Base-by-base conservation (phyloP, 2,888 invertebrate species). In the Leucophenga montana region DNA sequence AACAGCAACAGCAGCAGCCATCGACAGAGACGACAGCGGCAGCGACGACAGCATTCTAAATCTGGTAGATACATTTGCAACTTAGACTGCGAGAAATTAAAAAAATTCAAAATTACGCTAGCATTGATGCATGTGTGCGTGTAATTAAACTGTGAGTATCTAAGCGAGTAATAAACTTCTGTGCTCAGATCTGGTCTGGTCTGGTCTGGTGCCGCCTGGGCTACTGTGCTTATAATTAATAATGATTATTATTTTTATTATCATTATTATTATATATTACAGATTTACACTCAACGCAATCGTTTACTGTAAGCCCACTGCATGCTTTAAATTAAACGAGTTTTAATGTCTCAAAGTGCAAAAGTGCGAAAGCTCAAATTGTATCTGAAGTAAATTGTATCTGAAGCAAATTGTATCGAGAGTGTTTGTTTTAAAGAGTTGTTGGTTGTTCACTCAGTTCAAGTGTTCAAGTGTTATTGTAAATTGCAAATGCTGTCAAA, bases 201-300 rank as follows among this genome's bases (percentile, higher is more conserved):
- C 16, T 54, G 20, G 14, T 22, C 22, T 20, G 56, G 27, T 59
- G 33, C 59, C 16, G 66, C 64, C 61, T 66, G 66, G 54, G 67
- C 69, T 68, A 67, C 64, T 31, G 66, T 80, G 79, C 76, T 70
- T 75, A 74, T 85, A 76, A 84, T 85, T 83, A 82, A 80, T 78
- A 83, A 83, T 83, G 82, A 73, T 72, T 61, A 71, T 62, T 66
- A 64, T 62, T 66, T 33, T 46, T 27, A 27, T 27, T 27, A 27
- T 27, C 4, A 3, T 27, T 27, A 27, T 4, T 27, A 27, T 27
- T 27, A 27, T 4, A 27, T 27, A 27, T 27, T 27, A 27, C 27
- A 27, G 27, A 27, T 27, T 50, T 50, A 11, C n/a, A 50, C 18
- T 18, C 18, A 50, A 50, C n/a, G 18, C n/a, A 11, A 18, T 57